These are phyloP conservation scores for Heterodera carotae DNA, from an alignment of 1,140 invertebrate genomes.

Conservation along the genomic window DNA sequence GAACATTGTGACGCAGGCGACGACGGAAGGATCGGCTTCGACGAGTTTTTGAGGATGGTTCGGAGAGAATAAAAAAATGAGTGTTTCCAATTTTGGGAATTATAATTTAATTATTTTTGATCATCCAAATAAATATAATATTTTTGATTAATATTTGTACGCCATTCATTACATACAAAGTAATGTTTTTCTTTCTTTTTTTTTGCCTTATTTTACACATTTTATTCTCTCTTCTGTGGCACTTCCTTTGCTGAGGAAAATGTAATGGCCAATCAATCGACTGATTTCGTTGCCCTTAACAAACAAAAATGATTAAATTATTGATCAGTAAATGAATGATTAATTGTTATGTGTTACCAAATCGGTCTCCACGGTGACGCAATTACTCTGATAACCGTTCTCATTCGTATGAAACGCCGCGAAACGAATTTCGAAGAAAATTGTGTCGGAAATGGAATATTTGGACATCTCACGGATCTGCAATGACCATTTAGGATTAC, in stretches of 20 bases:
- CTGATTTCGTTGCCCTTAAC: conserved; percentile 74
- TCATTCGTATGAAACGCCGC: conserved; percentile 97
- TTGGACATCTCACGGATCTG: conserved; percentile 44
- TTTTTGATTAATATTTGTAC: no score
- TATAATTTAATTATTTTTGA: conserved; percentile 14
- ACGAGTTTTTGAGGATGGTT: conserved; percentile 59
- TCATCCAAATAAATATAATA: background rate
- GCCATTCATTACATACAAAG: no score
- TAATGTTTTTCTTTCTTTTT: background rate
- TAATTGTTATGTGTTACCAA: conserved; percentile 72
- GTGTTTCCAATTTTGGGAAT: background rate
- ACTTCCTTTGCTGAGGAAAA: conserved; percentile 69
- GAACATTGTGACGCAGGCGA: conserved; percentile 50
- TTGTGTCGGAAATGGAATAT: conserved; percentile 22
- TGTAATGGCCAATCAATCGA: conserved; percentile 90
- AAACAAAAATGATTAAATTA: conserved; percentile 32
- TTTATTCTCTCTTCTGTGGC: background rate
- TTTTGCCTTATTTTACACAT: background rate
- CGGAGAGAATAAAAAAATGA: conserved; percentile 22
- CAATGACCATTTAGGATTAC: background rate
- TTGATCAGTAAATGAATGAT: no score
- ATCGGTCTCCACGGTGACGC: conserved; percentile 91
- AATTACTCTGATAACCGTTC: conserved; percentile 89
- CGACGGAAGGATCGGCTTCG: conserved; percentile 55
- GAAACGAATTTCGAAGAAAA: conserved; percentile 75